Evolutionary conservation across 2,797 vertebrate genomes (phyloP), one percentile per base, ranked within the genome.

Genomic region (Phaenicophaeus curvirostris): DNA sequence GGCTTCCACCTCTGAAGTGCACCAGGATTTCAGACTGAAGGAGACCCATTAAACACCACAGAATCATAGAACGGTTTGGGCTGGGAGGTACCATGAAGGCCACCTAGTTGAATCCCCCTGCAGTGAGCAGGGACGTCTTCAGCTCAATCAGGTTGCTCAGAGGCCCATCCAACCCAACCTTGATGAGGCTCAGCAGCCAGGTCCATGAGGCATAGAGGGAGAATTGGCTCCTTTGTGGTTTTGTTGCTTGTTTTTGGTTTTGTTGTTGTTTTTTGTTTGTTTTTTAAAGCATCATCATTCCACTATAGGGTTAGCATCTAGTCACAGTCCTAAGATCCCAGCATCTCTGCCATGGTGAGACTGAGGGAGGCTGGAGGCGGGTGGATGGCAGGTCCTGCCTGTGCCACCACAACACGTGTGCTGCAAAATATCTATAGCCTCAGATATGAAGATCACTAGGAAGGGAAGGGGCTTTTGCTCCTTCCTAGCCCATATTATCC

Each of bases 321-420:
- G 30, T 6, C 4, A 6, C n/a, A 51, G 59, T 44, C 16, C 28
- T 28, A 8, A 21, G 55, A 73, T 14, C 50, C 68, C 55, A 41
- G 9, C 21, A 10, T 17, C 6, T 10, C 14, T 75, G 10, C 46
- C 1, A 1, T 0, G 1, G 39, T 46, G 57, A 33, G 50, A 15
- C 11, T 1, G 0, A 41, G 30, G 21, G 39, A 35, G 15, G 33
- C 44, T 71, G 46, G 51, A 75, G 25, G 30, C 33, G 51, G 25
- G 12, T 27, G 28, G 25, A 16, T 59, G 30, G 31, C 28, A 14
- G 18, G 35, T 27, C 65, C 53, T 61, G 48, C 54, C 48, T 35
- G 10, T 39, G 15, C 61, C 61, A 20, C 21, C 50, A 13, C 2
- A 0, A 4, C 28, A 11, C 1, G 2, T 0, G 21, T 19, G 25